phyloP scores from a whole-genome alignment of 2,888 invertebrate species.

The Eudemis profundana region DNA sequence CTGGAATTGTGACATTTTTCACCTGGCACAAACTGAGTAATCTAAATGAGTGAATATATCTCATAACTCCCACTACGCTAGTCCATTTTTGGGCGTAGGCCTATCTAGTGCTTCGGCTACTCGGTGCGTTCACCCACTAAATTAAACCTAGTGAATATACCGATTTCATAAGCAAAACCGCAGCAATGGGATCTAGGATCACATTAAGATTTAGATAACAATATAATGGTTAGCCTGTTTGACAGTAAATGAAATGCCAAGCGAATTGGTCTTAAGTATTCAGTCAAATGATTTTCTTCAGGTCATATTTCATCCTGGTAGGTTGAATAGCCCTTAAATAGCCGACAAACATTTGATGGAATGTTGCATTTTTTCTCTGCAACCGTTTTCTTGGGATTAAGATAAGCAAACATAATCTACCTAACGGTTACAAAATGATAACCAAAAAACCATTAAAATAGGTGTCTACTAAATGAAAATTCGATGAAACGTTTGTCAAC shows the following conservation, averaged over 20 bases:
- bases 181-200: slow-evolving; percentile 41
- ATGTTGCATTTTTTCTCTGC: no score
- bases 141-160: slow-evolving; percentile 39
- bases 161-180: slow-evolving; percentile 45
- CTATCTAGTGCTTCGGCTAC: slow-evolving; percentile 41
- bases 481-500: no score
- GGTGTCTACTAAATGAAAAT: no score
- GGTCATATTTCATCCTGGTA: neutral
- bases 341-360: no score
- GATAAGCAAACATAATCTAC: no score
- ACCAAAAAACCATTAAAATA: no score
- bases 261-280: neutral
- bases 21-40: neutral
- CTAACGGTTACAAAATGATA: no score
- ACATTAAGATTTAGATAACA: slow-evolving; percentile 30
- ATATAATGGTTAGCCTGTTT: slow-evolving; percentile 7
- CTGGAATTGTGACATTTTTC: neutral
- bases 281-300: neutral
- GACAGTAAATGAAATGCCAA: neutral
- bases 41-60: slow-evolving; percentile 11
- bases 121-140: slow-evolving; percentile 34
- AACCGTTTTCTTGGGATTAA: no score
- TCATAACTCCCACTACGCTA: slow-evolving; percentile 8
- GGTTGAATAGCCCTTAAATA: no score
- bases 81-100: slow-evolving; percentile 19